Conservation (phyloP, 2,113 vertebrate genomes). For the Hassar affinis region DNA sequence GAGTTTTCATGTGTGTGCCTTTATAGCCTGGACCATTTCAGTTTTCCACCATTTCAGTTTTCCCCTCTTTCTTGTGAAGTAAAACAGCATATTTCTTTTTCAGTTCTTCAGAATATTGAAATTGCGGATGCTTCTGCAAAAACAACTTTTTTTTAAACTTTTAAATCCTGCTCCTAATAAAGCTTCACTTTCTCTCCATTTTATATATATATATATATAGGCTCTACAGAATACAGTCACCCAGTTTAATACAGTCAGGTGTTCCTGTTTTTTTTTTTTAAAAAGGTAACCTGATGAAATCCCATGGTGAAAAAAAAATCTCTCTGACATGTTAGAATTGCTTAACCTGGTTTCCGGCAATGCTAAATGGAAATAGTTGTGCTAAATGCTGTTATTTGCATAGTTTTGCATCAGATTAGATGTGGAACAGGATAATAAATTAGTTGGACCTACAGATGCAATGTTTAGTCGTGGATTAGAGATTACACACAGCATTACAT, state of each 20-base stretch:
- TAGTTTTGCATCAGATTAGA: neutral
- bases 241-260: no score
- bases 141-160: neutral
- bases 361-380: neutral
- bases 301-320: neutral
- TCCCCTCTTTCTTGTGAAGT: neutral
- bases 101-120: neutral
- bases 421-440: neutral
- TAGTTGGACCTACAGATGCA: neutral
- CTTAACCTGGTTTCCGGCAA: neutral
- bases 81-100: no score
- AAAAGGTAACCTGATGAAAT: neutral
- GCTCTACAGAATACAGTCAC: neutral
- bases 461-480: neutral
- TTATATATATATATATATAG: neutral
- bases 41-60: neutral
- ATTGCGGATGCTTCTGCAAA: no score
- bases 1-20: no score
- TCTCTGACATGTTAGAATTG: neutral
- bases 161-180: neutral
- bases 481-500: neutral
- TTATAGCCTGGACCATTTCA: neutral
- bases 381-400: neutral
- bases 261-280: neutral
- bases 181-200: neutral